Percentiles rank a stretch among this genome's conserved stretches.
phyloP scores from a whole-genome alignment of 2,888 invertebrate genomes.

The Oligia strigilis region DNA sequence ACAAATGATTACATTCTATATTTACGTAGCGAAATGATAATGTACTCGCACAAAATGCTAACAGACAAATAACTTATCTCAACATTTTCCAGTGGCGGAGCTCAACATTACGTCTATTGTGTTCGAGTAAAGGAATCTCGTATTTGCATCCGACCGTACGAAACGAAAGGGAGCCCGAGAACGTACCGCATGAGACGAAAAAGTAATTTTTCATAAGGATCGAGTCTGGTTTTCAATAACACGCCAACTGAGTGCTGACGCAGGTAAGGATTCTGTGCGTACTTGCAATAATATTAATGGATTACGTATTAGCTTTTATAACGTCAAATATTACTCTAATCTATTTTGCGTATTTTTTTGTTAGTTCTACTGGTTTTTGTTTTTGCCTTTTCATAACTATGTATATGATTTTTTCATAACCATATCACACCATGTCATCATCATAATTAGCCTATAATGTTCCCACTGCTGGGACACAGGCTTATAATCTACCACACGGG shows the following conservation, averaged over 20 bases:
- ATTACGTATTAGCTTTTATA: slow-evolving; percentile 61
- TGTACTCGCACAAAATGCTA: slow-evolving; percentile 76
- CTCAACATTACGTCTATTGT: slow-evolving; percentile 84
- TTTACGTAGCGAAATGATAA: slow-evolving; percentile 69
- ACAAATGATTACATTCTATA: slow-evolving; percentile 69
- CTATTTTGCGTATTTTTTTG: slow-evolving; percentile 6
- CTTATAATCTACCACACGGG: too few species aligned
- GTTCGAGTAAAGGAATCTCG: slow-evolving; percentile 84
- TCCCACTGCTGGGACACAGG: too few species aligned
- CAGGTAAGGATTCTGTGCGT: slow-evolving; percentile 64
- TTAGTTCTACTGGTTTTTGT: slow-evolving; percentile 2
- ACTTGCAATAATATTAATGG: slow-evolving; percentile 67
- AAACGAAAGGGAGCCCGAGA: slow-evolving; percentile 75
- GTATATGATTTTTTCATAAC: too few species aligned
- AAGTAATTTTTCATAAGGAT: slow-evolving; percentile 85
- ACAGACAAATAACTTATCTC: slow-evolving; percentile 86
- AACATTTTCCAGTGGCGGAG: slow-evolving; percentile 83
- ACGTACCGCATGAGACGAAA: slow-evolving; percentile 79
- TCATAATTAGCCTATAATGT: not conserved
- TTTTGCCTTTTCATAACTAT: not conserved
- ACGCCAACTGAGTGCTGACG: slow-evolving; percentile 76
- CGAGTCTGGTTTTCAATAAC: slow-evolving; percentile 82
- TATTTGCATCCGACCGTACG: slow-evolving; percentile 84
- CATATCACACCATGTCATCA: not conserved
- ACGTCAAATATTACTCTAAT: slow-evolving; percentile 32